Evolutionary conservation across 2,888 invertebrate species (phyloP), one percentile per base, ranked within the genome.

Genomic region (Tigriopus californicus): DNA sequence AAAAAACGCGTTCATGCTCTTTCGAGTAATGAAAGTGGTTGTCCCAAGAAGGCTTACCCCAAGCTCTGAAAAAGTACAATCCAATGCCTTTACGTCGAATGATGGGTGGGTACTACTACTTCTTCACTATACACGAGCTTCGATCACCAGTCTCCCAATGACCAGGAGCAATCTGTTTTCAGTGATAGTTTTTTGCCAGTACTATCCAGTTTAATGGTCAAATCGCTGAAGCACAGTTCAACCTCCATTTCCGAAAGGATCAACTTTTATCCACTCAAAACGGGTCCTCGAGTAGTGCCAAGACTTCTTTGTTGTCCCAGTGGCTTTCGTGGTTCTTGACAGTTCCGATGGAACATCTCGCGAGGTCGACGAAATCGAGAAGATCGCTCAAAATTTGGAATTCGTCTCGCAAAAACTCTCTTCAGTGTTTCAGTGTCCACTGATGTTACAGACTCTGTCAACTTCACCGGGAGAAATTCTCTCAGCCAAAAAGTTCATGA

Each of bases 1-100:
- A 85, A 86, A n/a, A 69, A 90, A 90, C 74, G 84, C 88, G 10
- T 76, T 84, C 25, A 89, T 94, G 86, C 71, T 94, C 15, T 89
- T 82, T 69, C 78, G 94, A 66, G 77, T 92, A 56, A 80, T 86
- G 41, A 92, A 66, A 65, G 63, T 68, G 65, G 61, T 67, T n/a
- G 64, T 60, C 64, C 65, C 64, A 64, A 22, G 63, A 66, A 5
- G 77, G 81, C 69, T 71, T 86, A 56, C 75, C 79, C n/a, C 74
- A 82, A 70, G 76, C 81, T 55, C 83, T 83, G 69, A 75, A 75
- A 66, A 79, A 78, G 15, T 73, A 82, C 65, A 79, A 80, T 15
- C 3, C 49, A 2, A 33, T 33, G 33, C 33, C 33, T 5, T 33
- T 33, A 8, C 3, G 33, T 33, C 33, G 33, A 8, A 33, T 33